These are phyloP conservation scores for Thamnaconus septentrionalis DNA, from an alignment of 2,113 vertebrate species.

Conservation along the genomic window DNA sequence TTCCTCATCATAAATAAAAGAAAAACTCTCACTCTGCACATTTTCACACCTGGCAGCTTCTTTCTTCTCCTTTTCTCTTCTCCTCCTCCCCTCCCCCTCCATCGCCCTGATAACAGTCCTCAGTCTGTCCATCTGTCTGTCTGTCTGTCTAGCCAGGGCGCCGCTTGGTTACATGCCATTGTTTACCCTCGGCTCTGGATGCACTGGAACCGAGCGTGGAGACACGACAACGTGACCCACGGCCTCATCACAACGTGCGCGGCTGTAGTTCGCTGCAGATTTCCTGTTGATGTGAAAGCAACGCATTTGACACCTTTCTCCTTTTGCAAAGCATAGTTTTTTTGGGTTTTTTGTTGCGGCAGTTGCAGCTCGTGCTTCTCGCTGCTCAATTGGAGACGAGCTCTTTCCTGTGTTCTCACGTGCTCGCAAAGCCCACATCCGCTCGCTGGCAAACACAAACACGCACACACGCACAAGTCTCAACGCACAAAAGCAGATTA, in stretches of 20 bases:
- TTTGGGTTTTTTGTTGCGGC: slow-evolving; percentile 12
- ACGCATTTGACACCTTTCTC: no score
- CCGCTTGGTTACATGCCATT: slow-evolving; percentile 38
- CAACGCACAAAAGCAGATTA: slow-evolving; percentile 9
- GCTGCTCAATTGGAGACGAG: no score
- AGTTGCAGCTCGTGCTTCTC: neutral
- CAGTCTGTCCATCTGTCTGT: neutral
- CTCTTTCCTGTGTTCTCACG: slow-evolving; percentile 30
- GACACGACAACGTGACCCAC: slow-evolving; percentile 1
- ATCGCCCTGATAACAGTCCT: no score
- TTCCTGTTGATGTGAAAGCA: no score
- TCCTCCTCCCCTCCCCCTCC: neutral
- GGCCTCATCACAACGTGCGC: no score
- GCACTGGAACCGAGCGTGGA: slow-evolving; percentile 15
- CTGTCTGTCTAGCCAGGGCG: slow-evolving; percentile 4
- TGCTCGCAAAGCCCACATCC: slow-evolving; percentile 29
- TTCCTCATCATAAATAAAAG: neutral
- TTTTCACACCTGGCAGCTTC: neutral
- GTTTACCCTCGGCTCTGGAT: slow-evolving; percentile 29
- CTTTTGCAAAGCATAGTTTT: neutral
- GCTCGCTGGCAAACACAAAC: slow-evolving; percentile 3
- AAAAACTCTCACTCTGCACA: neutral
- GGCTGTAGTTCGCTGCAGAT: no score
- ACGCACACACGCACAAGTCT: neutral
- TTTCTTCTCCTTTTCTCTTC: neutral